Evolutionary conservation across 1,140 invertebrate genomes (phyloP).

Genomic region (Drosophila gunungcola): DNA sequence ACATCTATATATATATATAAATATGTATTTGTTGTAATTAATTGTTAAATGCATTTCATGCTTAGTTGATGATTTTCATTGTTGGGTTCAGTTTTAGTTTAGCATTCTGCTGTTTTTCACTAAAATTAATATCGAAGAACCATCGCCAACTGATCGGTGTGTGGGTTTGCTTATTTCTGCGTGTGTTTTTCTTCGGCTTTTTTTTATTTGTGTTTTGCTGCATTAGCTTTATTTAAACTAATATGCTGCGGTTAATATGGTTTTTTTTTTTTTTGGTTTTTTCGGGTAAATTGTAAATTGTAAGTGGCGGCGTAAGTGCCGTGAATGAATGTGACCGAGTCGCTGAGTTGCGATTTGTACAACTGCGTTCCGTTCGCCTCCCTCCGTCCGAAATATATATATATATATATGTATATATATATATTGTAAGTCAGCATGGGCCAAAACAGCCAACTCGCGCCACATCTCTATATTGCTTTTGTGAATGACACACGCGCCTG

Average conservation of each 20-base stretch:
- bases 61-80: conserved; percentile 76
- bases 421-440: conserved; percentile 29
- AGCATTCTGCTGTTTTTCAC: conserved; percentile 5
- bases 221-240: conserved; percentile 24
- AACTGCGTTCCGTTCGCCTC: conserved; percentile 39
- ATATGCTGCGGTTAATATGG: conserved; percentile 51
- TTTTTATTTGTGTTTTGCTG: conserved; percentile 14
- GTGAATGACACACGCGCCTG: conserved; percentile 61
- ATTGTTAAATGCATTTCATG: conserved; percentile 77
- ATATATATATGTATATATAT: conserved; percentile 14
- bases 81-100: conserved; percentile 55
- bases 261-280: conserved; percentile 15
- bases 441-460: conserved; percentile 58
- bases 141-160: conserved; percentile 8
- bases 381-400: conserved; percentile 17
- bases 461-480: conserved; percentile 76
- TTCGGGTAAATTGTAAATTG: conserved; percentile 60
- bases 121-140: conserved; percentile 24
- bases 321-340: conserved; percentile 67
- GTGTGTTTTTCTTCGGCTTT: background rate
- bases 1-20: conserved; percentile 29
- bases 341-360: conserved; percentile 65
- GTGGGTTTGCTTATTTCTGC: conserved; percentile 6
- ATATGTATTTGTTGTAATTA: conserved; percentile 50
- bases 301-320: conserved; percentile 42